Base-by-base conservation (phyloP, 2,888 invertebrate species). In the Lysandra coridon region DNA sequence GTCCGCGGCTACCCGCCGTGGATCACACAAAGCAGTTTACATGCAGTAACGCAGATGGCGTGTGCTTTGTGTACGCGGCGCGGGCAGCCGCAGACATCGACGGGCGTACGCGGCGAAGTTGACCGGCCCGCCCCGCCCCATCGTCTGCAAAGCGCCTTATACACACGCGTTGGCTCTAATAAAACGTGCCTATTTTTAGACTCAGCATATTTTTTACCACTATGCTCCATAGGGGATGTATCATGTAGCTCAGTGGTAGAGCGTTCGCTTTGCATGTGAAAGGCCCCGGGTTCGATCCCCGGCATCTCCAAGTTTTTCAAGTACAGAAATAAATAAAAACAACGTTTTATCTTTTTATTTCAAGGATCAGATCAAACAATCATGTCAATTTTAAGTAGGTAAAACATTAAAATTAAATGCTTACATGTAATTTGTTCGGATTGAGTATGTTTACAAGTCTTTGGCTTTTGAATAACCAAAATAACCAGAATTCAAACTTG, bases 191-290 rank as follows among this genome's bases (percentile, higher is more conserved):
- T 62, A 62, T 62, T 62, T 62, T 30, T 64, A 7, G 23, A 30
- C 23, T 60, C 60, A 23, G 30, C 10, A 30, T 30, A 23, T 23
- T 23, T 64, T 64, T 64, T 23, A 64, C 64, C 0, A 64, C 10
- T 1, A 12, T 30, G n/a, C 5, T n/a, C 64, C 30, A 82, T 79
- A 74, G 96, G 96, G 96, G 98, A 97, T 98, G 97, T 98, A 98
- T 98, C 98, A 97, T 98, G 97, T 98, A 98, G 98, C 98, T 98
- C 98, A 98, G 98, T 98, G 98, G 98, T 98, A 98, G 98, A 98
- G 98, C 98, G 98, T 98, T 98, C 98, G 98, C 98, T 98, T 98
- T 98, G 98, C 98, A 98, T 98, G 98, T 97, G 98, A 98, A 98
- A 98, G 98, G 98, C 97, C 98, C 98, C 97, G 98, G 98, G 98